A percentile compares a stretch with the other conserved stretches of the same genome.
Evolutionary conservation across 2,113 vertebrate species (phyloP).

Genomic region (Misgurnus anguillicaudatus): DNA sequence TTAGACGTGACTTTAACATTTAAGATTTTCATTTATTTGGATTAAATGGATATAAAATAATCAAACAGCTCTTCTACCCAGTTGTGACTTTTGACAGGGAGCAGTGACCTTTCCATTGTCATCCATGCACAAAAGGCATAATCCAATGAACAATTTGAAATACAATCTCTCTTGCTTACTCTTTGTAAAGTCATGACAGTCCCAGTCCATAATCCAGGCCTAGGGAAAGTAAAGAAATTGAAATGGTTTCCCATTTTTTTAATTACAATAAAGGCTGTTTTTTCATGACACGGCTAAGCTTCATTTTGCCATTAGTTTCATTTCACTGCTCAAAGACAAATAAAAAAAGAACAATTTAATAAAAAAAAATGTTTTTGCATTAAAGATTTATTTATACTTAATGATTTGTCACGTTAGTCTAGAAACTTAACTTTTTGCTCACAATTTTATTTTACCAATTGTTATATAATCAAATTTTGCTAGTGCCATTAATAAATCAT

Average conservation of each 20-base stretch:
- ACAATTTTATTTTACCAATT: no score
- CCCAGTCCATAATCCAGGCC: constrained; percentile 56
- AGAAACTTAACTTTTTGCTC: no score
- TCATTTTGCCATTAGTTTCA: constrained; percentile 52
- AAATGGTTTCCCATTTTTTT: constrained; percentile 64
- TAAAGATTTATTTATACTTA: no score
- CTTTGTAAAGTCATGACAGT: constrained; percentile 50
- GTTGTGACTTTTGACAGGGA: not conserved
- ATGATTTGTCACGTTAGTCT: no score
- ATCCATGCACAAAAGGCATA: constrained; percentile 12
- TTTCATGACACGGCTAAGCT: constrained; percentile 50
- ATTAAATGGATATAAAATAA: constrained; percentile 17
- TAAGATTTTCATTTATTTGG: not conserved
- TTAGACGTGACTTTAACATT: constrained; percentile 11
- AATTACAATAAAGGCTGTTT: constrained; percentile 60
- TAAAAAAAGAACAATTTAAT: not conserved
- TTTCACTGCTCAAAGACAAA: constrained; percentile 29
- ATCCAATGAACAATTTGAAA: constrained; percentile 24
- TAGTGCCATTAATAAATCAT: no score
- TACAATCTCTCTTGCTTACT: constrained; percentile 16
- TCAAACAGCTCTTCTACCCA: not conserved
- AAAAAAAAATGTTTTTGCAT: no score
- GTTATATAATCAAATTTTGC: no score
- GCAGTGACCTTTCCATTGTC: not conserved
- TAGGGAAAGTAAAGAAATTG: constrained; percentile 57